Evolutionary conservation across 2,888 invertebrate genomes (phyloP), one percentile per base, ranked within the genome.

Genomic region (Chloroclystis v-ata): DNA sequence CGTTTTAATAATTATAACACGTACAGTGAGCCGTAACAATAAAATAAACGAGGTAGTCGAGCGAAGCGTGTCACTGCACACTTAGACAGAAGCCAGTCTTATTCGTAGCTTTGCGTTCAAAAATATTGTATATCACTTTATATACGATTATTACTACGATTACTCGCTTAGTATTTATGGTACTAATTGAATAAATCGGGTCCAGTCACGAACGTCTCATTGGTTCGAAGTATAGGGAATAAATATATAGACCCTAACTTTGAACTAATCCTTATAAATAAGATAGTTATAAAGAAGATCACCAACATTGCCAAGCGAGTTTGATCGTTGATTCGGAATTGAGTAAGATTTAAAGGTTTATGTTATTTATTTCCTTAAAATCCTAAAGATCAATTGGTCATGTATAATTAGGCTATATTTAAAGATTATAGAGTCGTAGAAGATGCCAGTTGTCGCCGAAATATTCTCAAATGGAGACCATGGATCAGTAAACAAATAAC

Each of bases 41-140:
- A 42, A 49, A 44, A 41, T 26, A 40, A 43, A 43, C 43, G 28
- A 43, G 42, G 26, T 37, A 32, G 20, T 41, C 38, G 37, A 35
- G 43, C 9, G 24, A 45, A 46, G 50, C 71, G 75, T 73, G 74
- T 60, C 60, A 43, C 41, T 52, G 56, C 51, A 63, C 71, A 75
- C 71, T 77, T 70, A 62, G 49, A 52, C 59, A 57, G 46, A 60
- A 57, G 28, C 41, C 28, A 28, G n/a, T 26, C 20, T n/a, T 60
- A 55, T 49, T 51, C 30, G 43, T 47, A 47, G 43, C 37, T 54
- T 47, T 56, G 53, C 48, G 82, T 82, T 82, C 65, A 75, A 77
- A 82, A 83, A 77, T 78, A 82, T 79, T 82, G 75, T 85, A 79
- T 79, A 84, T 82, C 83, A 80, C 68, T 70, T 71, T 64, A 72